Conservation (phyloP, 2,113 vertebrate genomes). For the Tetrao urogallus region DNA sequence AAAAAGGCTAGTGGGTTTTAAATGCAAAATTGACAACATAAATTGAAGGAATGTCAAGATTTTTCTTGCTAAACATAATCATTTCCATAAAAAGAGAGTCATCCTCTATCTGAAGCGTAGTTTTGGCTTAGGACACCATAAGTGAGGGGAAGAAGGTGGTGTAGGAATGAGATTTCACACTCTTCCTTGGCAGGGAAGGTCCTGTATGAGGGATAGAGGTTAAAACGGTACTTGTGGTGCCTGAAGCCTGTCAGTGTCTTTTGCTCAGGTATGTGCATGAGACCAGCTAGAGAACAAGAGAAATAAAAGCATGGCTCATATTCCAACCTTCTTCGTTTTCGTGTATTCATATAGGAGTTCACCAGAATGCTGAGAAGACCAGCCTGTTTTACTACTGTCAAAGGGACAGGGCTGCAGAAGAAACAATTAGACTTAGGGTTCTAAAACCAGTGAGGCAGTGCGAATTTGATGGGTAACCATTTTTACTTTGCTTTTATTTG, state of each 20-base stretch:
- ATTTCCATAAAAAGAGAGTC: background rate
- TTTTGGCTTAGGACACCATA: background rate
- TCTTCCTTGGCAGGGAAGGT: background rate
- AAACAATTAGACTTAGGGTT: accelerated
- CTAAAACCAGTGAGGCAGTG: background rate
- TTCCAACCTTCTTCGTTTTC: background rate
- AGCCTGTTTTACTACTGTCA: background rate
- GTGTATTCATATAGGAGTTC: background rate
- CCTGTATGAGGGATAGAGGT: background rate
- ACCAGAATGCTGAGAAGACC: background rate
- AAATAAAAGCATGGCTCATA: background rate
- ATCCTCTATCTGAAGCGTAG: background rate
- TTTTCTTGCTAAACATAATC: background rate
- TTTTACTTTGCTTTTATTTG: background rate
- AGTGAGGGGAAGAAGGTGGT: background rate
- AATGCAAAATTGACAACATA: background rate
- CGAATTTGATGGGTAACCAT: background rate
- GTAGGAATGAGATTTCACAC: background rate
- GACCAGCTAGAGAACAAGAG: background rate
- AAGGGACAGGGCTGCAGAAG: background rate
- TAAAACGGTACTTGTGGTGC: background rate
- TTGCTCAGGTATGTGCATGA: background rate
- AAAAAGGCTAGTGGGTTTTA: background rate
- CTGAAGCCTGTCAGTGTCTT: background rate
- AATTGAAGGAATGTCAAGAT: background rate